These are phyloP conservation scores for Haplochromis burtoni DNA, from an alignment of 2,113 vertebrate species.

Conservation along the genomic window DNA sequence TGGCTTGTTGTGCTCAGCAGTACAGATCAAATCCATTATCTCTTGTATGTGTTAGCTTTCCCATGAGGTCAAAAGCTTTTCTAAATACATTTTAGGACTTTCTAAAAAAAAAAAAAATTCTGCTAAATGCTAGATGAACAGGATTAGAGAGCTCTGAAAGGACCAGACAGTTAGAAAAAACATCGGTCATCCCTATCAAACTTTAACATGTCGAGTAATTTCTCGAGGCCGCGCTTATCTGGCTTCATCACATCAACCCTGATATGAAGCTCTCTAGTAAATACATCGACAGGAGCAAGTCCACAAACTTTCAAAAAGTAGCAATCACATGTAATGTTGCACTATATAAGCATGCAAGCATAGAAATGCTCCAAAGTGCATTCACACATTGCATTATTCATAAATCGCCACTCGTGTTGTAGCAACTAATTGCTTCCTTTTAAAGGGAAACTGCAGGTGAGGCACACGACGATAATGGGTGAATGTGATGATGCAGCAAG, in stretches of 20 bases:
- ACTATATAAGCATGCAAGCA: background rate
- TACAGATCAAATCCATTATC: conserved; percentile 2
- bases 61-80: background rate
- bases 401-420: background rate
- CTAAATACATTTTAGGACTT: background rate
- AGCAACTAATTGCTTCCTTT: background rate
- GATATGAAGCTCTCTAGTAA: background rate
- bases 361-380: background rate
- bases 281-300: background rate
- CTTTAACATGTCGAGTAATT: background rate
- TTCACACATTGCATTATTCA: background rate
- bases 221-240: background rate
- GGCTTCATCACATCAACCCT: background rate
- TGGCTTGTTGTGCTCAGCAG: conserved; percentile 12
- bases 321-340: background rate
- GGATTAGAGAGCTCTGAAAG: background rate
- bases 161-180: background rate
- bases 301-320: background rate
- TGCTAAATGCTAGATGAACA: background rate
- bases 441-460: background rate
- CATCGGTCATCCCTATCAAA: background rate
- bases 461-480: background rate
- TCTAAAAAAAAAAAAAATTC: background rate
- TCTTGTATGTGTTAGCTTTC: background rate
- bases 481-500: background rate